Evolutionary conservation across 2,888 invertebrate genomes (phyloP), one percentile per base, ranked within the genome.

Genomic region (Aquatica leii): DNA sequence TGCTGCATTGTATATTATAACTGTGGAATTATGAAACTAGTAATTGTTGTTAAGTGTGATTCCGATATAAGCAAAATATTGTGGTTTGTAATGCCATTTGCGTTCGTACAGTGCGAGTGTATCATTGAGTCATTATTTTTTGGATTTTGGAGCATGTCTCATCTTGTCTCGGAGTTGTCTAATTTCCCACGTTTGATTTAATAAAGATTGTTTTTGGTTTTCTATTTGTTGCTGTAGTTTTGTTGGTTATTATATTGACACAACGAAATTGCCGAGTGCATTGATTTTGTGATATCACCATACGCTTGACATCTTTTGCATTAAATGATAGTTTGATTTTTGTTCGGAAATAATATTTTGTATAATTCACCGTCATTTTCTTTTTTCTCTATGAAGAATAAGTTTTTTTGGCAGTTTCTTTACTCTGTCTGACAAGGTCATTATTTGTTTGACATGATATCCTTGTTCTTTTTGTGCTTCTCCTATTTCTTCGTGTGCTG

Each of bases 31-130:
- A 53, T 61, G 21, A 61, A 58, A 48, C 64, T 60, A 21, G 53
- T 65, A 54, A 48, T 64, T 21, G 63, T 37, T 14, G 63, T 61
- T 34, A 66, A 64, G 35, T 63, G 64, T 20, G 66, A 66, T 61
- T 68, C 66, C n/a, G 57, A 54, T 56, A 68, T 51, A 14, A 66
- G 51, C 14, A 66, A n/a, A 18, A 66, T 64, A 49, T 66, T 63
- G 17, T 66, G 58, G 34, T 66, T 63, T 62, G 59, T 40, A 8
- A 40, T 8, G 9, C n/a, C 5, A 40, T 40, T 12, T 40, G n/a
- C 8, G n/a, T 40, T 40, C n/a, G 40, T 14, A 6, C n/a, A 12
- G 40, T 31, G 5, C 5, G 31, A 6, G 4, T 31, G 9, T 31
- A 4, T 31, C 5, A 4, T 31, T 4, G 31, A 31, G 31, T 9